A percentile compares a stretch with the other conserved stretches of the same genome.
Evolutionary conservation across 2,113 vertebrate genomes (phyloP).

Genomic region (Mungos mungo): DNA sequence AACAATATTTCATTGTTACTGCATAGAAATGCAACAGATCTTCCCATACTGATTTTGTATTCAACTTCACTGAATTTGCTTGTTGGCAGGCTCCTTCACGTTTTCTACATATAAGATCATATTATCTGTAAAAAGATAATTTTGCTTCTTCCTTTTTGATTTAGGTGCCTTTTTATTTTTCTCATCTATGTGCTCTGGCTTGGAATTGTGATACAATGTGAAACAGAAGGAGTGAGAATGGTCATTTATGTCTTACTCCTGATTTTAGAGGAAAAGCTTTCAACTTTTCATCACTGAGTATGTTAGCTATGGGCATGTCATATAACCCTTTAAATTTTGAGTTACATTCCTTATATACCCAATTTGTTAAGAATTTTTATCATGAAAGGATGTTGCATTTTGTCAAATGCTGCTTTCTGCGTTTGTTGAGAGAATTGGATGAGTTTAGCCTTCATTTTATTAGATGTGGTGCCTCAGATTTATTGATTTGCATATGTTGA

Average conservation of each 20-base stretch:
- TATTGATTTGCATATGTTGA: not conserved
- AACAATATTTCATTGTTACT: not conserved
- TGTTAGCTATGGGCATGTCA: not conserved
- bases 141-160: not conserved
- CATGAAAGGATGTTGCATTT: not conserved
- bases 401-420: not conserved
- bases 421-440: not conserved
- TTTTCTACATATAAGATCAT: not conserved
- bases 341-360: not conserved
- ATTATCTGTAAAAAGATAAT: not conserved
- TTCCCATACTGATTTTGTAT: not conserved
- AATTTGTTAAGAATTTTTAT: not conserved
- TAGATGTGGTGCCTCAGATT: not conserved
- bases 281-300: not conserved
- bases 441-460: not conserved
- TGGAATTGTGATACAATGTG: not conserved
- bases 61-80: not conserved
- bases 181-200: not conserved
- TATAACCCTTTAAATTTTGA: not conserved
- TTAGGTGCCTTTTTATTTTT: not conserved
- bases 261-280: not conserved
- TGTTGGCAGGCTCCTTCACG: not conserved
- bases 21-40: not conserved
- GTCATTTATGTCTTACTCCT: not conserved
- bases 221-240: not conserved